phyloP scores from a whole-genome alignment of 2,797 vertebrate species.

The Gorsachius magnificus region DNA sequence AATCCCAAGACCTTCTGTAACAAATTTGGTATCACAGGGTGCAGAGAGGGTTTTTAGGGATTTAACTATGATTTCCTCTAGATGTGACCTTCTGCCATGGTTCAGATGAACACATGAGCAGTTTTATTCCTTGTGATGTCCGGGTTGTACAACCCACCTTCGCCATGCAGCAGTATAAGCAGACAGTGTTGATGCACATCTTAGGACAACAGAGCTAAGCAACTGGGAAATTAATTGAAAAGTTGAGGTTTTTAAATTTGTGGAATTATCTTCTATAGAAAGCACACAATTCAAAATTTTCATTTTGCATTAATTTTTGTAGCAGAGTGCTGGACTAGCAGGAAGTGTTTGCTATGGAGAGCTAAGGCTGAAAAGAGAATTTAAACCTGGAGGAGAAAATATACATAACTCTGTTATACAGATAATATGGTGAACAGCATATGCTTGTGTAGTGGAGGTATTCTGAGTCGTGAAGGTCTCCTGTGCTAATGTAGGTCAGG shows the following conservation, averaged over 20 bases:
- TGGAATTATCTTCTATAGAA: background rate
- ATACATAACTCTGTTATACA: background rate
- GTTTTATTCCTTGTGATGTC: background rate
- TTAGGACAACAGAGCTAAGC: background rate
- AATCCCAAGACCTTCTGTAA: background rate
- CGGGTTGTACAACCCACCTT: background rate
- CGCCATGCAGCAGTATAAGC: background rate
- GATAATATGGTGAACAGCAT: background rate
- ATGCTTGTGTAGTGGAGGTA: background rate
- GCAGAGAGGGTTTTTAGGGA: background rate
- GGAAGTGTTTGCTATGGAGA: background rate
- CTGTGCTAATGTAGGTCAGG: background rate
- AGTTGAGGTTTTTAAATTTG: fast-evolving
- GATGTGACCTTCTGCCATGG: background rate
- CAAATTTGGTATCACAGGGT: background rate
- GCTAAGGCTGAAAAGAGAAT: background rate
- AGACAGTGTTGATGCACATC: background rate
- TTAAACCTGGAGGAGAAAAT: background rate
- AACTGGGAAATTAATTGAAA: background rate
- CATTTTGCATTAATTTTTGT: background rate
- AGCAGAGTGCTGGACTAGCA: background rate
- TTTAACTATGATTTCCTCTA: background rate
- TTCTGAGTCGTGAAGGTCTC: background rate
- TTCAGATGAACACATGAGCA: background rate
- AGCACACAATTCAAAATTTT: background rate